These are phyloP conservation scores for Sphaeramia orbicularis DNA, from an alignment of 2,797 vertebrate genomes.

Conservation along the genomic window DNA sequence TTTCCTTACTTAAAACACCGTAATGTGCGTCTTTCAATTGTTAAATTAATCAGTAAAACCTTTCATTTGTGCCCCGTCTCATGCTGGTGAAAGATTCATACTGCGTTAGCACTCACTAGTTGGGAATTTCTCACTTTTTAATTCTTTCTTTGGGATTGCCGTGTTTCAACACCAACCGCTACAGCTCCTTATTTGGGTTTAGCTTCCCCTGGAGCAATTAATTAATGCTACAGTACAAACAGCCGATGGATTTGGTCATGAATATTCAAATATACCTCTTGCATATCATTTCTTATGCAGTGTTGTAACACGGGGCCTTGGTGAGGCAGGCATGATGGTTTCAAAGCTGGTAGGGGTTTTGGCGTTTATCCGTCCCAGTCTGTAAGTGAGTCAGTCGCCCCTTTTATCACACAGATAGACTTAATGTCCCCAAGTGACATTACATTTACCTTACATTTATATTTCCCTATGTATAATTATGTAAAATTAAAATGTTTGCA, in stretches of 20 bases:
- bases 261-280: slow-evolving; percentile 98
- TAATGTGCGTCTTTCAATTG: slow-evolving; percentile 6
- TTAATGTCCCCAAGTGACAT: slow-evolving; percentile 10
- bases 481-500: no score
- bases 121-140: slow-evolving; percentile 48
- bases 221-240: slow-evolving; percentile 99
- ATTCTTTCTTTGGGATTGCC: slow-evolving; percentile 41
- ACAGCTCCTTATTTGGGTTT: slow-evolving; percentile 78
- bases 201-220: slow-evolving; percentile 97
- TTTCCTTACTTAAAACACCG: not conserved
- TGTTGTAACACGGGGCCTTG: slow-evolving; percentile 58
- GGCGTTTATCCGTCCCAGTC: slow-evolving; percentile 26
- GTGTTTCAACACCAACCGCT: slow-evolving; percentile 34
- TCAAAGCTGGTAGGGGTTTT: slow-evolving; percentile 53
- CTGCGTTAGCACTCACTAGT: slow-evolving; percentile 29
- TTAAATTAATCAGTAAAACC: slow-evolving; percentile 22
- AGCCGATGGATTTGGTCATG: slow-evolving; percentile 98
- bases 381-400: slow-evolving; percentile 28
- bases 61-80: not conserved
- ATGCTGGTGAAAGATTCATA: slow-evolving; percentile 21
- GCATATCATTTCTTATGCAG: slow-evolving; percentile 79
- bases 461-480: no score
- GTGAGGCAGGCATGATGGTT: slow-evolving; percentile 51
- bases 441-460: not conserved
- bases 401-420: slow-evolving; percentile 28